Percentiles rank a stretch among this genome's conserved stretches.
Conservation (phyloP, 1,140 invertebrate genomes). For the Chionoecetes opilio region DNA sequence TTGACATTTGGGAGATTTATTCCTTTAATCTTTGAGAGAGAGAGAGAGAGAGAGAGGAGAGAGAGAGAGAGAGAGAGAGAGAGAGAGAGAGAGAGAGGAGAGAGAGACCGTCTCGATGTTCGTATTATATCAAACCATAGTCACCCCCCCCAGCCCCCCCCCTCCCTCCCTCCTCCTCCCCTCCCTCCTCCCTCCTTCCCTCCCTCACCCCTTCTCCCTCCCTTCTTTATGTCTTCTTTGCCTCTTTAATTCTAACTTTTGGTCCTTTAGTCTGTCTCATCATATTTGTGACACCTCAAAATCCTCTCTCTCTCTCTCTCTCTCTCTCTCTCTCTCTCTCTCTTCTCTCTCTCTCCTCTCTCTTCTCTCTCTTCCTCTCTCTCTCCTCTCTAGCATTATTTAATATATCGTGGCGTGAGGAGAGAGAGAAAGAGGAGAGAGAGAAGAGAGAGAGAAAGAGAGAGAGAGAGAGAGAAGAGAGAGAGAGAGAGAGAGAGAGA, state of each 20-base stretch:
- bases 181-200: neutral
- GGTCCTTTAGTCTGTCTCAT: neutral
- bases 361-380: constrained; percentile 17
- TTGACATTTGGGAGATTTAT: no score
- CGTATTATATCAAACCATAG: neutral
- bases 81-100: neutral
- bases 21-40: no score
- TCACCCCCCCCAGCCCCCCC: neutral
- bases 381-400: neutral
- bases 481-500: no score
- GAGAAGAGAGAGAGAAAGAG: no score
- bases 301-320: constrained; percentile 16
- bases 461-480: no score
- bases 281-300: neutral
- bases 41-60: constrained; percentile 35
- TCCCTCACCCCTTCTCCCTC: neutral
- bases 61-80: constrained; percentile 31
- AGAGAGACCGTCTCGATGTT: constrained; percentile 12
- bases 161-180: neutral
- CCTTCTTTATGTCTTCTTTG: neutral
- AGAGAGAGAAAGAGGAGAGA: no score
- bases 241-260: neutral
- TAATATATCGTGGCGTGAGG: no score
- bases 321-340: constrained; percentile 27
- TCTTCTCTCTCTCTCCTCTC: constrained; percentile 27